phyloP scores from a whole-genome alignment of 2,888 invertebrate genomes.

The Amorpha juglandis region DNA sequence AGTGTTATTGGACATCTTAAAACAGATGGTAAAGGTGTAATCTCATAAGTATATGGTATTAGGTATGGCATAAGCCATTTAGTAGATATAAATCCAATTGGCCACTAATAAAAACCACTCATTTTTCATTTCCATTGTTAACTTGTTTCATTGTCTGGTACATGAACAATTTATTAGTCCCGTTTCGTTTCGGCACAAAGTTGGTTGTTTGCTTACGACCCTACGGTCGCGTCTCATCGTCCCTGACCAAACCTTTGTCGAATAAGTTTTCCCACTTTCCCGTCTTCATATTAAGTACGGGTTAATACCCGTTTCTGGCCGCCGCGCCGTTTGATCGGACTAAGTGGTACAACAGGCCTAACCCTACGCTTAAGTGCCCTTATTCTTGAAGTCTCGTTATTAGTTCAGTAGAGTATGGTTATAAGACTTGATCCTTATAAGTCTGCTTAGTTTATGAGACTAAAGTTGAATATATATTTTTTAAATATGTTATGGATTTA shows the following conservation, averaged over 20 bases:
- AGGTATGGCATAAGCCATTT: too few species aligned
- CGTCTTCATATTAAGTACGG: slow-evolving; percentile 26
- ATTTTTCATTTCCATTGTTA: neutral
- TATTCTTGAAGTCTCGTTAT: slow-evolving; percentile 19
- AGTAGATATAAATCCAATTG: too few species aligned
- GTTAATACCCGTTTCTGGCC: slow-evolving; percentile 20
- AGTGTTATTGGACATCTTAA: too few species aligned
- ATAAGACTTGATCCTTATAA: slow-evolving; percentile 3
- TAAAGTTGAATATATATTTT: too few species aligned
- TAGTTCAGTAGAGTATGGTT: slow-evolving; percentile 9
- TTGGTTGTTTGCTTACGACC: slow-evolving; percentile 21
- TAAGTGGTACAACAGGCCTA: slow-evolving; percentile 22
- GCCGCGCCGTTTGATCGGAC: slow-evolving; percentile 11
- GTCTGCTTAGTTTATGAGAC: neutral
- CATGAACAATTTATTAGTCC: neutral
- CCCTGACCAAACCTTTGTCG: slow-evolving; percentile 16
- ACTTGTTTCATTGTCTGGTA: neutral
- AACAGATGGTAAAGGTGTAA: too few species aligned
- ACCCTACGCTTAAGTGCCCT: slow-evolving; percentile 9
- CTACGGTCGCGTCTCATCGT: slow-evolving; percentile 1
- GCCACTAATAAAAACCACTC: too few species aligned
- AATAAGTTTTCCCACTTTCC: slow-evolving; percentile 27
- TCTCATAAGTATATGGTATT: too few species aligned
- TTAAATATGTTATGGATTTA: too few species aligned
- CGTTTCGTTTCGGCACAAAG: slow-evolving; percentile 13